Conservation (phyloP, 2,888 invertebrate species). For the Eupelmus urozonus region DNA sequence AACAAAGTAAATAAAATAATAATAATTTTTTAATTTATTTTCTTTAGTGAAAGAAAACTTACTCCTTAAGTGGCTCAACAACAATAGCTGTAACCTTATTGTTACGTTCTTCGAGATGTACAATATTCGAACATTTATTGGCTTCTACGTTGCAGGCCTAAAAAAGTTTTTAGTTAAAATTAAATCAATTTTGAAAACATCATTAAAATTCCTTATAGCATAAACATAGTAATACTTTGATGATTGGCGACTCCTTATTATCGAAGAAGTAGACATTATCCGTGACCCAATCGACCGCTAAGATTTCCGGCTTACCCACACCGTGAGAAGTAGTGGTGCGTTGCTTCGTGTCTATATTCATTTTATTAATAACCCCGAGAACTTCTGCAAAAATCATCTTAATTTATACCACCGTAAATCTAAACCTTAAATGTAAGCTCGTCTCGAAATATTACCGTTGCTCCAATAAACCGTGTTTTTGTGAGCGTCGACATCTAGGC, state of each 20-base stretch:
- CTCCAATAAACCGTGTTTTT: conserved; percentile 79
- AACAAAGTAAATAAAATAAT: background rate
- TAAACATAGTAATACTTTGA: conserved; percentile 64
- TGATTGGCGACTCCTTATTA: conserved; percentile 66
- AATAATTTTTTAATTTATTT: background rate
- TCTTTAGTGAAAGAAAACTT: conserved; percentile 64
- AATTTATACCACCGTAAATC: too few species aligned
- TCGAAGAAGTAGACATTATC: conserved; percentile 85
- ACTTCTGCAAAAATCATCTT: conserved; percentile 62
- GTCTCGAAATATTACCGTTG: conserved; percentile 66
- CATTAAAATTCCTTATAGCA: background rate
- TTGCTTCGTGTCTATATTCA: conserved; percentile 73
- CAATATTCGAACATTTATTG: conserved; percentile 80
- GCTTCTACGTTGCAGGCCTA: conserved; percentile 80
- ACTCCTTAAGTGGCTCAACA: conserved; percentile 81
- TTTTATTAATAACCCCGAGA: conserved; percentile 67
- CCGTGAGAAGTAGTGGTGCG: conserved; percentile 72
- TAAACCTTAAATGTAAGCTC: too few species aligned
- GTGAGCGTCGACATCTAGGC: conserved; percentile 79
- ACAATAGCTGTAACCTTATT: conserved; percentile 80
- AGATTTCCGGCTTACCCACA: conserved; percentile 79
- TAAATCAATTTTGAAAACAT: background rate
- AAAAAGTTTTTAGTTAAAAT: conserved; percentile 2
- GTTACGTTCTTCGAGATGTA: conserved; percentile 78
- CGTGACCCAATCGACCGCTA: conserved; percentile 87